Evolutionary conservation across 1,140 invertebrate genomes (phyloP).

Genomic region (Bombus ignitus): DNA sequence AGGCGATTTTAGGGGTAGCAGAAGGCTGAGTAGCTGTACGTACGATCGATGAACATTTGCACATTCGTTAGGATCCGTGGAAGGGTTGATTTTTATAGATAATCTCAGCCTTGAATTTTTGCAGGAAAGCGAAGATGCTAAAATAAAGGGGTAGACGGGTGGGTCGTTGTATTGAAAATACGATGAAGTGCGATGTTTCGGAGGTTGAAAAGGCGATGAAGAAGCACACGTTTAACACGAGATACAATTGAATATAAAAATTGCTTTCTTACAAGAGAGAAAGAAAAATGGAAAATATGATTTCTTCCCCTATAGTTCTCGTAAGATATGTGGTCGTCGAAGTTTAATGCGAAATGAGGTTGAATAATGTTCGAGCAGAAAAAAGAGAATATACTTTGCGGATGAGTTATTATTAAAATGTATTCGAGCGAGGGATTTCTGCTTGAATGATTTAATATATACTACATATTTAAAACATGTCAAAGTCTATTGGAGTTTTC

Average conservation of each 20-base stretch:
- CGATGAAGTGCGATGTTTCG: too few relatives aligned
- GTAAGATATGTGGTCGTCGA: not conserved
- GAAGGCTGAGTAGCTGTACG: too few relatives aligned
- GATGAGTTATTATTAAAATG: not conserved
- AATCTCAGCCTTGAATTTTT: too few relatives aligned
- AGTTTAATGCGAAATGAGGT: not conserved
- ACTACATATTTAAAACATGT: not conserved
- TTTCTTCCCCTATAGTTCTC: not conserved
- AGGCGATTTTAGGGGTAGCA: too few relatives aligned
- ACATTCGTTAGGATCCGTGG: not conserved
- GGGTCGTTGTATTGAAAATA: too few relatives aligned
- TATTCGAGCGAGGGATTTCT: not conserved
- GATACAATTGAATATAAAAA: too few relatives aligned
- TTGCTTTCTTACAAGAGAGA: too few relatives aligned
- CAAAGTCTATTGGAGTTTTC: not conserved
- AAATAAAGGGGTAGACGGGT: too few relatives aligned
- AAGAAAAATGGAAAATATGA: not conserved
- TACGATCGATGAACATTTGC: not conserved
- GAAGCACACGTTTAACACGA: too few relatives aligned
- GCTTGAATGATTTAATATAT: not conserved
- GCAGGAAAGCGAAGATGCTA: too few relatives aligned
- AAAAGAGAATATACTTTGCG: not conserved
- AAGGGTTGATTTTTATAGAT: not conserved
- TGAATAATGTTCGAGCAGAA: not conserved
- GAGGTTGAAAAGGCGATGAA: too few relatives aligned